phyloP scores from a whole-genome alignment of 2,113 vertebrate genomes.

The Chamaetylas fuelleborni region DNA sequence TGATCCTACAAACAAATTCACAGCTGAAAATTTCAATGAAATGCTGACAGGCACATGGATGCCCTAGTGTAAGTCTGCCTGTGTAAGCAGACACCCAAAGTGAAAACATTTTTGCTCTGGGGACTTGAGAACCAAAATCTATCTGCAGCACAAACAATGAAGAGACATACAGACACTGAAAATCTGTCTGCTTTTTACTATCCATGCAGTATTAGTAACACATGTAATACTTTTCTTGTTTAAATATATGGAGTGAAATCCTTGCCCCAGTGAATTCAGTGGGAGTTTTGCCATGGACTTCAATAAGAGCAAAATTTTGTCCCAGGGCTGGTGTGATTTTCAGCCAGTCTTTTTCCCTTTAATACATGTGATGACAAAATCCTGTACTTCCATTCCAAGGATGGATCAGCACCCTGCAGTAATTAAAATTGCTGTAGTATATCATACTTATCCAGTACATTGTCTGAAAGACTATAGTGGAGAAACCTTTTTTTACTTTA shows the following conservation, averaged over 20 bases:
- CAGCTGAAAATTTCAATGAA: background rate
- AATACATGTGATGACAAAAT: slow-evolving; percentile 31
- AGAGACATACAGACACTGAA: background rate
- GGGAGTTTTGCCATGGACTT: slow-evolving; percentile 8
- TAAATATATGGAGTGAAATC: slow-evolving; percentile 22
- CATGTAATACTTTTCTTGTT: background rate
- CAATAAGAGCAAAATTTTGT: background rate
- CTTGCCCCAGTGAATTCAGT: background rate
- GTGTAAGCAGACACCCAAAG: background rate
- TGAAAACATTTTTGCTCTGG: background rate
- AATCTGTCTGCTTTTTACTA: background rate
- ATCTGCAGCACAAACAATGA: background rate
- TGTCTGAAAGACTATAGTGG: background rate
- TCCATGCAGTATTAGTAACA: background rate
- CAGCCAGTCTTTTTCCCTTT: background rate
- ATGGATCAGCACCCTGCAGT: slow-evolving; percentile 9
- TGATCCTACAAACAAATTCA: background rate
- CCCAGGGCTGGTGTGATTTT: background rate
- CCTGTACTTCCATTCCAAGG: slow-evolving; percentile 25
- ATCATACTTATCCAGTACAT: background rate
- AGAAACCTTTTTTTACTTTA: background rate
- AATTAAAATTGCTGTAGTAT: slow-evolving; percentile 29
- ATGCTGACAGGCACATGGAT: background rate
- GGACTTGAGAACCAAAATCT: background rate
- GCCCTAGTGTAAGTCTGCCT: background rate